Evolutionary conservation across 2,797 vertebrate genomes (phyloP).

Genomic region (Vireo griseus): DNA sequence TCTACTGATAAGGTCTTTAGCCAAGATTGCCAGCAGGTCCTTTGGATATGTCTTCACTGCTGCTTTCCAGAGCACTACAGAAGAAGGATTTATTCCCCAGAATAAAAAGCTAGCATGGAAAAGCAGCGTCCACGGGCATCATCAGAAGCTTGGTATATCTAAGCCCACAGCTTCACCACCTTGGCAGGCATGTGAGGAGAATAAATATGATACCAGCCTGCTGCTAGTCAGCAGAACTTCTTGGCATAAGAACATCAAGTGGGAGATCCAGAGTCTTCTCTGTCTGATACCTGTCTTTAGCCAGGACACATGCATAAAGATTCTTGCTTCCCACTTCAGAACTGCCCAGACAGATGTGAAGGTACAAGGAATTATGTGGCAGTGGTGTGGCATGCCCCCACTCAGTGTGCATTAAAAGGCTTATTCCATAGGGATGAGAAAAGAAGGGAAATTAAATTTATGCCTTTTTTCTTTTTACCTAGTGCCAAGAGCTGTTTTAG

Average conservation of each 20-base stretch:
- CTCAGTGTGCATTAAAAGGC: neutral
- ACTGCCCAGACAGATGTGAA: neutral
- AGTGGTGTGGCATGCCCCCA: neutral
- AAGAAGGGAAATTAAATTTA: neutral
- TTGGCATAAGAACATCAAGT: neutral
- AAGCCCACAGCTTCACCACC: neutral
- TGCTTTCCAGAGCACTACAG: neutral
- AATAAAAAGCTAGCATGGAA: neutral
- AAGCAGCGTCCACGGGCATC: neutral
- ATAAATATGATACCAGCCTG: neutral
- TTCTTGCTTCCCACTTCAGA: neutral
- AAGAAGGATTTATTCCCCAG: neutral
- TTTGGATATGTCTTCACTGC: neutral
- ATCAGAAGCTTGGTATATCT: neutral
- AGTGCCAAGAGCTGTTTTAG: neutral
- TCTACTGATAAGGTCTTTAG: neutral
- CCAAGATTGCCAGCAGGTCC: neutral
- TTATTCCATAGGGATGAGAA: neutral
- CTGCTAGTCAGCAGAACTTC: neutral
- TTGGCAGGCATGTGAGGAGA: neutral
- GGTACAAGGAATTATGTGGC: neutral
- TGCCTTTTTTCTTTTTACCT: accelerated
- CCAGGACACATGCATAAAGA: neutral
- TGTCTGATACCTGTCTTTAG: neutral
- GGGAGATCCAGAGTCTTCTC: neutral